Percentiles rank a stretch among this genome's conserved stretches.
Evolutionary conservation across 2,888 invertebrate species (phyloP).

Genomic region (Acanthosepion esculentum): DNA sequence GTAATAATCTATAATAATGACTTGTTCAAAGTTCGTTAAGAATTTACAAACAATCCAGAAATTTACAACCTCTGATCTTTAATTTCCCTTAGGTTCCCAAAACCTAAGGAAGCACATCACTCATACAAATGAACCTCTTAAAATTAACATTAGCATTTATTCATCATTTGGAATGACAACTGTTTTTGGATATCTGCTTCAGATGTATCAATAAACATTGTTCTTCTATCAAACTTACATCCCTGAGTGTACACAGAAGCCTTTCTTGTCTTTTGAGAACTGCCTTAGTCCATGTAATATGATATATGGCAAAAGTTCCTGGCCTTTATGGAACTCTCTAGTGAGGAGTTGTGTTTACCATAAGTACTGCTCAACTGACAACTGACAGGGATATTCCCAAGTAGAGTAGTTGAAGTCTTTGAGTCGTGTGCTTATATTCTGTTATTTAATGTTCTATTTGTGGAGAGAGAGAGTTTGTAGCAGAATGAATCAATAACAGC

Average conservation of each 20-base stretch:
- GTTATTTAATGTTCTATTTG: background rate
- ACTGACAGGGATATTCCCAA: background rate
- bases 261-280: background rate
- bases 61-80: no score
- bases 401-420: background rate
- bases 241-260: background rate
- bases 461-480: background rate
- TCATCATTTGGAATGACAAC: background rate
- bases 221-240: background rate
- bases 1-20: no score
- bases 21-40: no score
- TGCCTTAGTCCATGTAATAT: background rate
- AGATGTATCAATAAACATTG: background rate
- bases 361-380: slow-evolving; percentile 33
- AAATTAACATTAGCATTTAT: no score
- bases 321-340: background rate
- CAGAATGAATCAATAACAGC: background rate
- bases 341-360: background rate
- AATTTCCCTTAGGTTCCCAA: no score
- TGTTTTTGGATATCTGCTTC: background rate
- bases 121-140: no score
- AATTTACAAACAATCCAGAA: no score
- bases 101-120: no score
- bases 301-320: background rate
- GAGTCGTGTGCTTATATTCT: background rate